A percentile compares a stretch with the other conserved stretches of the same genome.
Evolutionary conservation across 2,888 invertebrate genomes (phyloP).

Genomic region (Habroteleia sp.): DNA sequence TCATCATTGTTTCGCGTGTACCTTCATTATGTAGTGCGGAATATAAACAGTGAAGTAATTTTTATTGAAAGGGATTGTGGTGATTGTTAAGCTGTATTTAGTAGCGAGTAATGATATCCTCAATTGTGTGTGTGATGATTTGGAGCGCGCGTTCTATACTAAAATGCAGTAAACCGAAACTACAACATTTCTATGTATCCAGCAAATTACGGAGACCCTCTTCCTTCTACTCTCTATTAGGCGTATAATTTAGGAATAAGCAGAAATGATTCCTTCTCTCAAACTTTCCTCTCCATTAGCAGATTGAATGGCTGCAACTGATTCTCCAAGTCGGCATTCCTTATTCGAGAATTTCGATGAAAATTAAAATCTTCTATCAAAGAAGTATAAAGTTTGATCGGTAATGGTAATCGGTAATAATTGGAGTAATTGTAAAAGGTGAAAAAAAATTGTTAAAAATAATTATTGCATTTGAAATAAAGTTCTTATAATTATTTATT

Average conservation of each 20-base stretch:
- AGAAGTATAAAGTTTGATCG: constrained; percentile 3
- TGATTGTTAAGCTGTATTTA: constrained; percentile 4
- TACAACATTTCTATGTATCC: constrained; percentile 3
- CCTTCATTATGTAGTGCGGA: too few relatives aligned
- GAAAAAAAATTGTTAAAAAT: too few relatives aligned
- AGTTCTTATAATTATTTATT: too few relatives aligned
- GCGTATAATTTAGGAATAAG: constrained; percentile 22
- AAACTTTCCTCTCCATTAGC: constrained; percentile 33
- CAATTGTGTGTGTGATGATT: too few relatives aligned
- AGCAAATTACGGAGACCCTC: background rate
- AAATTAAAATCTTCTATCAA: constrained; percentile 22
- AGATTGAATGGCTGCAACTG: constrained; percentile 22
- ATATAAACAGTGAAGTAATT: constrained; percentile 20
- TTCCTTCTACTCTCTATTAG: constrained; percentile 4
- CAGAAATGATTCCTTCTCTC: constrained; percentile 11
- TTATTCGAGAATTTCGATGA: constrained; percentile 11
- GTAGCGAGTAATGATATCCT: too few relatives aligned
- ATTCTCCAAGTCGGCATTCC: constrained; percentile 3
- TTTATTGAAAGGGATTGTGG: background rate
- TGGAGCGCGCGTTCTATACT: too few relatives aligned
- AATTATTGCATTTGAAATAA: too few relatives aligned
- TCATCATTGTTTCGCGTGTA: too few relatives aligned
- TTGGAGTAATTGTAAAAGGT: constrained; percentile 1
- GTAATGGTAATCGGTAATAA: constrained; percentile 2
- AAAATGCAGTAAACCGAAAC: background rate